These are phyloP conservation scores for Vanessa tameamea DNA, from an alignment of 1,140 invertebrate genomes.

Conservation along the genomic window DNA sequence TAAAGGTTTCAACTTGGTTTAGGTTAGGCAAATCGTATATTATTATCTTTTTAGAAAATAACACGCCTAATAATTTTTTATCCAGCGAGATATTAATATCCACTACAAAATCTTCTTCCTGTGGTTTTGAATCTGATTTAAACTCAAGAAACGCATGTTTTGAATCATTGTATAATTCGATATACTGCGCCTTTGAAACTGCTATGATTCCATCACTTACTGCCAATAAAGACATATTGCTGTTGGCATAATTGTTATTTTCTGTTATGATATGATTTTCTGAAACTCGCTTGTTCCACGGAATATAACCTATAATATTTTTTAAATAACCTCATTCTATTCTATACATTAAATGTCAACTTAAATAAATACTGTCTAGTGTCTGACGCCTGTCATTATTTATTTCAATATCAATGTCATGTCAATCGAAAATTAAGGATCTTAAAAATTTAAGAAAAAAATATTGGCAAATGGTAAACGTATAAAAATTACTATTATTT, in stretches of 20 bases:
- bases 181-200: constrained; percentile 35
- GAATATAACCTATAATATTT: background rate
- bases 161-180: constrained; percentile 46
- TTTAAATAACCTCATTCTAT: background rate
- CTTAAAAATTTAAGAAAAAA: no score
- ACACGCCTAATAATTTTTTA: constrained; percentile 56
- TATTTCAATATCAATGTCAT: no score
- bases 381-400: no score
- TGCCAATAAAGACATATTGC: constrained; percentile 42
- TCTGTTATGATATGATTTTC: background rate
- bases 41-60: constrained; percentile 61
- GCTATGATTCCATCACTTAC: constrained; percentile 35
- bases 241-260: constrained; percentile 8
- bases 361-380: no score
- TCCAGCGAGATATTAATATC: constrained; percentile 61
- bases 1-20: constrained; percentile 46
- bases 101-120: constrained; percentile 54
- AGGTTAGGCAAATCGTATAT: constrained; percentile 50
- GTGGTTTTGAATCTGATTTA: constrained; percentile 28
- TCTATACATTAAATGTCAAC: no score
- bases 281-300: background rate
- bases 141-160: constrained; percentile 50
- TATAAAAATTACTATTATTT: no score
- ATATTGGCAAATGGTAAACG: no score
- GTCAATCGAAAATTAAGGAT: no score